Base-by-base conservation (phyloP, 2,797 vertebrate genomes). In the Cephalopachus bancanus region DNA sequence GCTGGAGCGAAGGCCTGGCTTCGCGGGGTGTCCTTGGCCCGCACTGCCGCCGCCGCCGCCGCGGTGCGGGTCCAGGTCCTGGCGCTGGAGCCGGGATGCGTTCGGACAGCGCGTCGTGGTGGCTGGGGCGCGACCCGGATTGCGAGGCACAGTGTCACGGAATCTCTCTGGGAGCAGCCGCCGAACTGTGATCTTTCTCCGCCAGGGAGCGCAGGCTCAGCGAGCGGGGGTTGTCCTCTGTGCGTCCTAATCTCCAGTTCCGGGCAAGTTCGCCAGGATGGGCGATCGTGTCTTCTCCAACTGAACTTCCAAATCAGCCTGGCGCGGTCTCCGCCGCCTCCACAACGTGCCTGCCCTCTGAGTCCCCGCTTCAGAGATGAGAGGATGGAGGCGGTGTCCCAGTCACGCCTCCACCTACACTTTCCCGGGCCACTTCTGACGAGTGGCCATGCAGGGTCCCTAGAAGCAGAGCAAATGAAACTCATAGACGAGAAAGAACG, bases 91-190 rank as follows among this genome's bases (percentile, higher is more conserved):
- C 30, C 14, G 8, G 28, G 64, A 26, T 19, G 71, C 57, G 2
- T 65, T 28, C 24, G 2, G 20, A 65, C 30, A 15, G n/a, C 28
- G 28, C 44, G 0, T 3, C 24, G 1, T 19, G 57, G 20, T 7
- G 67, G 20, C 30, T 3, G 5, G 89, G 26, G 64, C 15, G 11
- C n/a, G 22, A 15, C 12, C 7, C 10, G 2, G 62, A 57, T 26
- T 1, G 64, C 7, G 2, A 60, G 78, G 28, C 9, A 10, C 53
- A 4, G 6, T 0, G 49, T 11, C 11, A 0, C 10, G 5, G 67
- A 10, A 16, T 83, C 53, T 1, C 16, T 37, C 10, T 0, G 49
- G 19, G 22, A 51, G 9, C 6, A 2, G 28, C 17, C 1, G 37
- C 3, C 5, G 20, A 49, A 2, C 5, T 19, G 2, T 57, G 81